These are phyloP conservation scores for Cetoscarus ocellatus DNA, from an alignment of 2,797 vertebrate genomes.

Conservation along the genomic window DNA sequence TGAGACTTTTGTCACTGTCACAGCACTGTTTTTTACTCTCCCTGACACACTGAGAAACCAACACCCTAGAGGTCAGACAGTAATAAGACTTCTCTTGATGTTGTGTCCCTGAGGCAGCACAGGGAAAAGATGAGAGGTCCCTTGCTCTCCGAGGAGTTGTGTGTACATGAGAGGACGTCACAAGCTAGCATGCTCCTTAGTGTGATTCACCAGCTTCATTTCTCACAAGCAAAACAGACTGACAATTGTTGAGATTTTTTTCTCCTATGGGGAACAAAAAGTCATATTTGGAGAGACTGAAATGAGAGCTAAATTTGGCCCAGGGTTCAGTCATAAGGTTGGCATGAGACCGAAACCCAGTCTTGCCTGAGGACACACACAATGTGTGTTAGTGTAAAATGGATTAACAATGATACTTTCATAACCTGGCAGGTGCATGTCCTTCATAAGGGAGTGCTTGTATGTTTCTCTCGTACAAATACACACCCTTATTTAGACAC, in stretches of 20 bases:
- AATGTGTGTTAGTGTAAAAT: slow-evolving; percentile 17
- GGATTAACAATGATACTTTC: slow-evolving; percentile 12
- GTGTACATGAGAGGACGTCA: slow-evolving; percentile 39
- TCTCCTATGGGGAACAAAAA: slow-evolving; percentile 37
- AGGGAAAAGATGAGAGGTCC: slow-evolving; percentile 45
- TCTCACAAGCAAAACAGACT: slow-evolving; percentile 65
- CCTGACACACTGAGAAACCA: slow-evolving; percentile 12
- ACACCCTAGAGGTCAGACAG: slow-evolving; percentile 47
- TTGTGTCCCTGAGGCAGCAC: slow-evolving; percentile 34
- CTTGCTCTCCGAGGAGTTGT: slow-evolving; percentile 38
- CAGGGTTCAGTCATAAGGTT: slow-evolving; percentile 46
- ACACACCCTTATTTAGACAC: slow-evolving; percentile 19
- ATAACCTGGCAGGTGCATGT: slow-evolving; percentile 19
- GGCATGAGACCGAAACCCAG: slow-evolving; percentile 41
- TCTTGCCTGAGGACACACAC: slow-evolving; percentile 14
- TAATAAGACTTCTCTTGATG: slow-evolving; percentile 46
- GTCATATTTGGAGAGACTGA: slow-evolving; percentile 22
- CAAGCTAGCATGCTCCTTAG: slow-evolving; percentile 46
- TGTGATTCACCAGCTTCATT: slow-evolving; percentile 45
- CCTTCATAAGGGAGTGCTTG: background rate
- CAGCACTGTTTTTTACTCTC: slow-evolving; percentile 18
- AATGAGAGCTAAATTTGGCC: slow-evolving; percentile 38
- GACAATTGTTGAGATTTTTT: slow-evolving; percentile 66
- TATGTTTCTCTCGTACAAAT: background rate
- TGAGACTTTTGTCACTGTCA: background rate